Base-by-base conservation (phyloP, 2,113 vertebrate species). In the Apistogramma diplotaenia region DNA sequence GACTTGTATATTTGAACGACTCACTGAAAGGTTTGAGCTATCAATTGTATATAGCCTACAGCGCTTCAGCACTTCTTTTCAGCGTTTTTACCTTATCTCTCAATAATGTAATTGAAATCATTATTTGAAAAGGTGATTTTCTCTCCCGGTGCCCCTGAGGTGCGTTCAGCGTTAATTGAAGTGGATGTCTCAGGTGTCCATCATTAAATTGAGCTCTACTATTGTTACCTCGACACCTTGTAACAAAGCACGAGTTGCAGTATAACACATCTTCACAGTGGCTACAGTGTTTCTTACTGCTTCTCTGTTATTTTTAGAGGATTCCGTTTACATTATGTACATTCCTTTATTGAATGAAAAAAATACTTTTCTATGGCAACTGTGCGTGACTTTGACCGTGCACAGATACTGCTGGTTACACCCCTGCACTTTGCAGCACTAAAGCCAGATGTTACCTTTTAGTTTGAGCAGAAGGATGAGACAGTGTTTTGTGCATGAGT, bases 91-190 rank as follows among this genome's bases (percentile, higher is more conserved):
- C 55, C 23, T 29, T 79, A 81, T 84, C 78, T 83, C 87, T 85
- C 70, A 71, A 86, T 92, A 83, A 88, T 84, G 40, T 90, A 83
- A 90, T 85, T 91, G 83, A 91, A 92, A 91, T 93, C 79, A 86
- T 89, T 90, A 87, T 90, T 89, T 85, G 80, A 89, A 86, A 85
- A 76, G 79, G 74, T 6, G 27, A 89, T 89, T 85, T 87, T 81
- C 60, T 59, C 49, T 71, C 70, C 61, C 16, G 53, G 27, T 74
- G 76, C 75, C 88, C 82, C 80, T 35, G 75, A 90, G 76, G 89
- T 85, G 72, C 80, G 74, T 88, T 89, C 71, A 73, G 71, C 77
- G 74, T 89, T 93, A 92, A 93, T 89, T 92, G 82, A 89, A 87
- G 79, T 83, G 54, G 67, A 74, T 78, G 85, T 91, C 87, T 88